Evolutionary conservation across 1,140 invertebrate species (phyloP).

Genomic region (Drosophila serrata): DNA sequence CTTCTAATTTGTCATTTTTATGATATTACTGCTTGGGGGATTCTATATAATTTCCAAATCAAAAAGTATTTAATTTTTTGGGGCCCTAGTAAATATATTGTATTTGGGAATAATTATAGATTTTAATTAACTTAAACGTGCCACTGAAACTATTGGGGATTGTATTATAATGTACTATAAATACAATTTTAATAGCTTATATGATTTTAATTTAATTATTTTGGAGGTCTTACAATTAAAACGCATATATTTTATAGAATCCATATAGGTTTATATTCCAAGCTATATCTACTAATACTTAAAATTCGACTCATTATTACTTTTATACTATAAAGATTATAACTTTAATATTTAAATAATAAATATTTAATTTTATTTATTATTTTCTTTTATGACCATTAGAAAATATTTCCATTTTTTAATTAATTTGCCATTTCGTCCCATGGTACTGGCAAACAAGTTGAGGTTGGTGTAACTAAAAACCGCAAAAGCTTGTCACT

Average conservation of each 20-base stretch:
- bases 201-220: neutral
- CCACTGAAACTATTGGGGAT: neutral
- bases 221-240: no score
- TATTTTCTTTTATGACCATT: neutral
- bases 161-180: no score
- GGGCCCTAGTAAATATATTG: neutral
- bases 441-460: slow-evolving; percentile 66
- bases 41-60: neutral
- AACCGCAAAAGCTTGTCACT: slow-evolving; percentile 78
- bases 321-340: no score
- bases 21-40: no score
- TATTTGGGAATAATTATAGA: neutral
- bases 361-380: neutral
- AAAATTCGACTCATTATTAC: no score
- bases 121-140: neutral
- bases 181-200: no score
- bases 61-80: neutral
- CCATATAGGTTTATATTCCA: no score
- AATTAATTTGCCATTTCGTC: neutral
- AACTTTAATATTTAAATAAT: no score
- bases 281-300: no score
- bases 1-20: neutral
- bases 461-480: slow-evolving; percentile 72
- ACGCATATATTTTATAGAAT: no score
- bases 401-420: neutral